Evolutionary conservation across 2,797 vertebrate genomes (phyloP), one percentile per base, ranked within the genome.

Genomic region (Ctenosaura bakeri): DNA sequence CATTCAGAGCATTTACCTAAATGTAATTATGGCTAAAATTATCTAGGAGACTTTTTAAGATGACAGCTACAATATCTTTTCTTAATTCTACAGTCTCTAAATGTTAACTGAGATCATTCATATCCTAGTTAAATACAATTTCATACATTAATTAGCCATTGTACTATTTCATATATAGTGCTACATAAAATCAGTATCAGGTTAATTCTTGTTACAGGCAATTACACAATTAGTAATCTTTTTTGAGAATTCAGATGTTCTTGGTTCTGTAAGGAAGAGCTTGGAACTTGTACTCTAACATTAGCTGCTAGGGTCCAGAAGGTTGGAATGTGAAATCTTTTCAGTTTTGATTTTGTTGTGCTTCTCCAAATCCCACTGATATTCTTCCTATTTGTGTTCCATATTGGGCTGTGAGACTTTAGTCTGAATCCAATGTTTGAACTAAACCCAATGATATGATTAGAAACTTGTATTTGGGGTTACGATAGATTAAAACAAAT

Each of bases 101-200:
- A 87, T 92, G 80, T 87, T 90, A 78, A 66, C 73, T 91, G 66
- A 14, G 20, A 52, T 24, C 85, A 86, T 87, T 92, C 90, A 92
- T 91, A 92, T 87, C 90, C 64, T 85, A 95, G 94, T 87, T 88
- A 62, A 79, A 71, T 92, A 56, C 80, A 91, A 62, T 93, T 90
- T 90, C 92, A 94, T 92, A 85, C 93, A 94, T 92, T 91, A 91
- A 79, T 93, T 95, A 96, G 88, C 73, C 92, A 85, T 93, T 92
- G 46, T 91, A 87, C 93, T 85, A 52, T 83, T 87, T 83, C 74
- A 66, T 76, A 66, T 83, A 29, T 77, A 82, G 8, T 26, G 62
- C 52, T 81, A 76, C 56, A 83, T 1, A 42, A 56, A 66, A 83
- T 32, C n/a, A 87, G 62, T 56, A 79, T 38, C n/a, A 85, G 35